Percentiles rank a stretch among this genome's conserved stretches.
These are phyloP conservation scores for Andrena chrysosceles DNA, from an alignment of 2,888 invertebrate species.

Conservation along the genomic window DNA sequence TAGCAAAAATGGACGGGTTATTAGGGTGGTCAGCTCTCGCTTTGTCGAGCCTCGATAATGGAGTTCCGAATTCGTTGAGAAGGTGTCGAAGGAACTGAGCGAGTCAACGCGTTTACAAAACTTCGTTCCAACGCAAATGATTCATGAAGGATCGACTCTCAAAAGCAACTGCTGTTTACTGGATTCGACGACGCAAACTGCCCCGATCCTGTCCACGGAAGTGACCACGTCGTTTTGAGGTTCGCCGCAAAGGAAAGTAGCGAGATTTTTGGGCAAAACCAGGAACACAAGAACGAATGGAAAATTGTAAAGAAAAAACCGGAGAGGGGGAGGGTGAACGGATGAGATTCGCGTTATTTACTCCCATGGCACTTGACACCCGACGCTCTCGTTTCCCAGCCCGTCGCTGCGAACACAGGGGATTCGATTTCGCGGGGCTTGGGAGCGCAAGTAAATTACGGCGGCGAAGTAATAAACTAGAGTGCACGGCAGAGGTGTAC, in stretches of 20 bases:
- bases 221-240: neutral
- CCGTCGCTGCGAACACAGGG: constrained; percentile 32
- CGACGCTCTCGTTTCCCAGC: constrained; percentile 37
- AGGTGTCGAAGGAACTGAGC: no score
- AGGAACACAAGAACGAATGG: neutral
- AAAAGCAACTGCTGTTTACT: no score
- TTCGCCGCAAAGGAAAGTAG: neutral
- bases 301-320: constrained; percentile 22
- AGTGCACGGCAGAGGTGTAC: constrained; percentile 46
- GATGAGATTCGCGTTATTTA: constrained; percentile 45
- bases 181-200: no score
- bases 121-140: no score
- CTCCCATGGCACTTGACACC: constrained; percentile 47
- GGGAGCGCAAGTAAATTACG: constrained; percentile 49
- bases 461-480: constrained; percentile 63
- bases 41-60: no score
- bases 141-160: no score
- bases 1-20: no score
- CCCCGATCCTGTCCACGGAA: no score
- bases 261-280: neutral
- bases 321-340: neutral
- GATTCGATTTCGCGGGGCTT: constrained; percentile 48
- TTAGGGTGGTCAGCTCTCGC: no score
- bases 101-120: no score
- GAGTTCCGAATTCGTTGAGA: no score